These are phyloP conservation scores for Phalacrocorax aristotelis DNA, from an alignment of 2,113 vertebrate genomes.

Conservation along the genomic window DNA sequence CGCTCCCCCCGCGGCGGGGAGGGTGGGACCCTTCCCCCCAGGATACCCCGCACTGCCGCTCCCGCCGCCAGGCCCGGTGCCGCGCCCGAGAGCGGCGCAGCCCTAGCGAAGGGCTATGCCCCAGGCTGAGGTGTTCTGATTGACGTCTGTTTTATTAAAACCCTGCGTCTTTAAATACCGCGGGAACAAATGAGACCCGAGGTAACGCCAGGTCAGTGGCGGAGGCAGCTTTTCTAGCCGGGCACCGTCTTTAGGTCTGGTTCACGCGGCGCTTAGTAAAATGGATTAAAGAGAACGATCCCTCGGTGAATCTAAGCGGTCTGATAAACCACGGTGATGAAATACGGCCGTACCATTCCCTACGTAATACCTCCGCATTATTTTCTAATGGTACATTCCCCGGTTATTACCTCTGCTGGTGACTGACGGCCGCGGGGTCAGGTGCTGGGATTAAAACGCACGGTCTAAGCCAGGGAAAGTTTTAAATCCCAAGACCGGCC, in stretches of 20 bases:
- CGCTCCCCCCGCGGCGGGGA: no score
- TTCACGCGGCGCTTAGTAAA: background rate
- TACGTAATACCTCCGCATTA: background rate
- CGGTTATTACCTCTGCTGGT: background rate
- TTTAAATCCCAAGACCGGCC: background rate
- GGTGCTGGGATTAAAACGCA: background rate
- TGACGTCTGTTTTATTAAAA: background rate
- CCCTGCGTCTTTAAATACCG: background rate
- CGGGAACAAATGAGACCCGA: background rate
- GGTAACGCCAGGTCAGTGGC: background rate
- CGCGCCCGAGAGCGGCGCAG: no score
- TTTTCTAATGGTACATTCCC: background rate
- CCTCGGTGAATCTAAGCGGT: background rate
- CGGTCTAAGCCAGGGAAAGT: background rate
- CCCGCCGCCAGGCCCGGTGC: no score
- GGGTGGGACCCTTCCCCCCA: no score
- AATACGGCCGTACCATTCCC: background rate
- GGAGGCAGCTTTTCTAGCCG: background rate
- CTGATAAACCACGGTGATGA: background rate
- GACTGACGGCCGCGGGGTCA: background rate
- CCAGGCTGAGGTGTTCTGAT: rapidly evolving
- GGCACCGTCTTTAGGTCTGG: background rate
- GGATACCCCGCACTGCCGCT: no score
- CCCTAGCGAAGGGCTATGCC: no score
- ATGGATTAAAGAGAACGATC: background rate